A percentile compares a stretch with the other conserved stretches of the same genome.
Conservation (phyloP, 2,888 invertebrate species). For the Thereva unica region DNA sequence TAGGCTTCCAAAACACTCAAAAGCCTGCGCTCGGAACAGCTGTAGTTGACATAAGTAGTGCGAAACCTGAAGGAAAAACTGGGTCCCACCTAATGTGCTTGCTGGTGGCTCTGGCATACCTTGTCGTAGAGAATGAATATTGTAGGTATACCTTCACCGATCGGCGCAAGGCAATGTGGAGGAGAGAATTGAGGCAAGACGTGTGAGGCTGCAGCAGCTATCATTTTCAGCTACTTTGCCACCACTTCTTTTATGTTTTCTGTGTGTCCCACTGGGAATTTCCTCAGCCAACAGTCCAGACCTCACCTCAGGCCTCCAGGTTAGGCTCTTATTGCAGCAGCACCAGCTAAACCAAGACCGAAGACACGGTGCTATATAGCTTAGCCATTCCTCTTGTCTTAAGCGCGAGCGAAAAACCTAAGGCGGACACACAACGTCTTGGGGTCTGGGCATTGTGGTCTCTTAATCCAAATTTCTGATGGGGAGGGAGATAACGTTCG, state of each 20-base stretch:
- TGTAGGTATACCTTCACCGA: slow-evolving; percentile 24
- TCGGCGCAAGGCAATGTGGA: slow-evolving; percentile 15
- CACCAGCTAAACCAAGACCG: slow-evolving; percentile 30
- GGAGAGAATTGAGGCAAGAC: no score
- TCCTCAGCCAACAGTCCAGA: slow-evolving; percentile 10
- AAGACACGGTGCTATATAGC: slow-evolving; percentile 14
- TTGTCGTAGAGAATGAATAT: not conserved
- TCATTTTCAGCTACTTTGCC: slow-evolving; percentile 28
- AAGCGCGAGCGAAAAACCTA: slow-evolving; percentile 32
- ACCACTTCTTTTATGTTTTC: slow-evolving; percentile 18
- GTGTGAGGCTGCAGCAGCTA: not conserved
- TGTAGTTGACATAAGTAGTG: slow-evolving; percentile 30
- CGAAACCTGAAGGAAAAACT: slow-evolving; percentile 20
- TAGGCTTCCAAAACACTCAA: slow-evolving; percentile 21
- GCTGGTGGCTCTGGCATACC: not conserved
- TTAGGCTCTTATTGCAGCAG: slow-evolving; percentile 11
- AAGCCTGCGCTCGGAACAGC: slow-evolving; percentile 24
- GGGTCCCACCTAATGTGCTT: slow-evolving; percentile 8
- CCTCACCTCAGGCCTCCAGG: slow-evolving; percentile 3
- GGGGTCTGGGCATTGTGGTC: slow-evolving; percentile 20
- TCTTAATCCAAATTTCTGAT: slow-evolving; percentile 28
- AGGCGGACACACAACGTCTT: slow-evolving; percentile 36
- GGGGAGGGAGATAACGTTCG: slow-evolving; percentile 32
- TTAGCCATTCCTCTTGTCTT: slow-evolving; percentile 30
- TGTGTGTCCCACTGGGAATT: slow-evolving; percentile 8